A percentile compares a stretch with the other conserved stretches of the same genome.
phyloP scores from a whole-genome alignment of 2,888 invertebrate genomes.

The Erebia ligea region DNA sequence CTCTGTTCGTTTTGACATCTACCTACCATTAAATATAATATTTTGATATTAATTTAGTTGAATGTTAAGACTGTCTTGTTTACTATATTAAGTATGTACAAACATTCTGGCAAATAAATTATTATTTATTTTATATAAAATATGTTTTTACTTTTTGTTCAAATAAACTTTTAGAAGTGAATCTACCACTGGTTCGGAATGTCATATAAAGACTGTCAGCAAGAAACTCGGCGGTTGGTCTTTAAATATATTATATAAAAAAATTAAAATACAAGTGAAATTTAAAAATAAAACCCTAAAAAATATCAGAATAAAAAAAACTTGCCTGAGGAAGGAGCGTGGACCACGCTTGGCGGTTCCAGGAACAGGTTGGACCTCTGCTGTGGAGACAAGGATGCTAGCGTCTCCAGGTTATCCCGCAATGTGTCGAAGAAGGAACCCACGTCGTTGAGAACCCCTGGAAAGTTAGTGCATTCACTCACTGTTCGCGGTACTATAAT shows the following conservation, averaged over 20 bases:
- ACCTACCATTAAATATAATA: no score
- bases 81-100: no score
- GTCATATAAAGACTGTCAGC: no score
- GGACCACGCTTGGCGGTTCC: constrained; percentile 66
- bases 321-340: constrained; percentile 62
- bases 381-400: constrained; percentile 69
- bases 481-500: neutral
- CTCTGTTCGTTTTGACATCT: no score
- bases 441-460: constrained; percentile 80
- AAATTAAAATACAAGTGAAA: neutral
- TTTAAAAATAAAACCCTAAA: neutral
- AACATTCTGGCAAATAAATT: no score
- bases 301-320: neutral
- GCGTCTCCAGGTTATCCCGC: constrained; percentile 74
- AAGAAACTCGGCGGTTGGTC: no score
- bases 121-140: no score
- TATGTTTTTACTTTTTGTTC: no score
- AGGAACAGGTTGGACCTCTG: constrained; percentile 64
- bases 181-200: no score
- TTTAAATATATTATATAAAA: neutral
- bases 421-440: constrained; percentile 80
- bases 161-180: no score
- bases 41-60: no score
- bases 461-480: neutral
- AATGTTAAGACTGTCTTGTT: no score